These are phyloP conservation scores for Heliothis subflexa DNA, from an alignment of 1,140 invertebrate species.

Conservation along the genomic window DNA sequence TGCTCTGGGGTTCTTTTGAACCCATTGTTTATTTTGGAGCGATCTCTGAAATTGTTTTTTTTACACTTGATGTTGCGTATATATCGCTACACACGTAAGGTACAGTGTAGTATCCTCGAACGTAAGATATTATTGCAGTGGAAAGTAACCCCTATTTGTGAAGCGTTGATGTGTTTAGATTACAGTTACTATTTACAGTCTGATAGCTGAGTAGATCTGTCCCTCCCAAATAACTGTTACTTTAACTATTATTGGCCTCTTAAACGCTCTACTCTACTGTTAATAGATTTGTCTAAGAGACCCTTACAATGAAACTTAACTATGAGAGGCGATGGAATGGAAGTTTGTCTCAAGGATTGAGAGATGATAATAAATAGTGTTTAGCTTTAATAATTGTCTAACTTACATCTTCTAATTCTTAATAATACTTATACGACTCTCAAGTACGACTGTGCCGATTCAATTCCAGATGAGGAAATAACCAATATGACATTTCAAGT, in stretches of 20 bases:
- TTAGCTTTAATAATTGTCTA: too few relatives aligned
- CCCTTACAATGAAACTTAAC: neutral
- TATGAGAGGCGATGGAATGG: neutral
- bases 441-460: too few relatives aligned
- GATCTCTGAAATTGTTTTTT: conserved; percentile 53
- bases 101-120: neutral
- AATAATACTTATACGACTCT: too few relatives aligned
- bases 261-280: conserved; percentile 8
- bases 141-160: too few relatives aligned
- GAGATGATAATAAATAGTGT: too few relatives aligned
- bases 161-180: conserved; percentile 10
- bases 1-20: conserved; percentile 56
- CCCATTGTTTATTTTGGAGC: conserved; percentile 61
- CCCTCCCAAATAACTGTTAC: conserved; percentile 22
- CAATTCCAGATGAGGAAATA: too few relatives aligned
- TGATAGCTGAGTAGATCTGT: conserved; percentile 28
- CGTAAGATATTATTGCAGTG: neutral
- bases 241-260: conserved; percentile 20
- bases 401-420: too few relatives aligned
- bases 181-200: conserved; percentile 10
- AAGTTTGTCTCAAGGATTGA: too few relatives aligned
- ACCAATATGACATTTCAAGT: too few relatives aligned
- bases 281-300: neutral
- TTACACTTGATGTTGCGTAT: conserved; percentile 43
- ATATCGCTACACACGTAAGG: conserved; percentile 13